Base-by-base conservation (phyloP, 2,113 vertebrate genomes). In the cattle (Bos taurus) region DNA sequence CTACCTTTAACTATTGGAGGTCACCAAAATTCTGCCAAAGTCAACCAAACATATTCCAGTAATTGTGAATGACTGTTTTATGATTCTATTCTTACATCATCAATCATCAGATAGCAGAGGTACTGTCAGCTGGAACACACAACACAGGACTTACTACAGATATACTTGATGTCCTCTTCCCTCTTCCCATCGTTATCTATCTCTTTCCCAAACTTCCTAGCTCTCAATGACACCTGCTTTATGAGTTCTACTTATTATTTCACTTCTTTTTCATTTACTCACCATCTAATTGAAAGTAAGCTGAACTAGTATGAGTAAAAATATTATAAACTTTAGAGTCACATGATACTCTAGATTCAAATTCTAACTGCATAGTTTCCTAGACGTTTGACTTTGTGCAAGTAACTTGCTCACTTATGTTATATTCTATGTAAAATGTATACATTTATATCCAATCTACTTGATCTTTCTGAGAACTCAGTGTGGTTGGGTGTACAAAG, bases 401-500 rank as follows among this genome's bases (percentile, higher is more conserved):
- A 82, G 9, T 80, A 82, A 88, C 23, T 60, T 92, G 52, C 1
- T 56, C 7, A 56, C 7, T 36, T 90, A 28, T 40, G n/a, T 48
- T 77, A 60, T 50, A 21, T 28, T 56, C 15, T 30, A 28, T 48
- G 15, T 88, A 88, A 97, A 85, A 28, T n/a, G 78, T 5, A 46
- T 46, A 33, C 21, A 83, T 19, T 48, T 90, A 33, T 48, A 56
- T 13, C 6, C 48, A 96, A 33, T 11, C 78, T 14, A 92, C 13
- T 90, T 84, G 80, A 86, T 6, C 7, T 81, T 95, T 88, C 43
- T 95, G 19, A 88, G 74, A 74, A 84, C 62, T 85, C 93, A 97
- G 3, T 57, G 4, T 56, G 7, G 56, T 7, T 5, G 3, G 7
- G 2, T 81, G 48, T 17, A 5, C 21, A 89, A 81, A 64, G 28